A percentile compares a stretch with the other conserved stretches of the same genome.
Evolutionary conservation across 2,888 invertebrate species (phyloP).

Genomic region (Syrista parreyssii): DNA sequence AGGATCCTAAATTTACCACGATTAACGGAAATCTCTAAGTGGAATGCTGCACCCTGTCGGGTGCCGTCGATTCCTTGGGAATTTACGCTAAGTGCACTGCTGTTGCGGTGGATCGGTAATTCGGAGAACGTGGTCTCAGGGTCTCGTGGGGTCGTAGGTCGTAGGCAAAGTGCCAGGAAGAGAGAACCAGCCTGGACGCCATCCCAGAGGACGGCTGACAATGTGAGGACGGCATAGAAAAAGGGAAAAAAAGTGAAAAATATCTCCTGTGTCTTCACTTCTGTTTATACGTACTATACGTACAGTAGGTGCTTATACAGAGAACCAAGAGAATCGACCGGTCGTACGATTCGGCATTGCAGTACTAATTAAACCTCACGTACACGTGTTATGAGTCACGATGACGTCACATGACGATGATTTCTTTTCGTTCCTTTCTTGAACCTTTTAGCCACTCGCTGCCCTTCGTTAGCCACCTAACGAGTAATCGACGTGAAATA

Average conservation of each 20-base stretch:
- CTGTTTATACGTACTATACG: not conserved
- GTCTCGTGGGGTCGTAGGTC: constrained; percentile 59
- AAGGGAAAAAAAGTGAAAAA: not conserved
- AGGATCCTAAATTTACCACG: not conserved
- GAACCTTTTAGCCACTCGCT: constrained; percentile 18
- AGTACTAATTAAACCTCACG: constrained; percentile 60
- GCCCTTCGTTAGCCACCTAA: constrained; percentile 2
- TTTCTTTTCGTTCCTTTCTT: constrained; percentile 39
- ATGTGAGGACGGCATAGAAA: not conserved
- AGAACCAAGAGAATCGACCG: constrained; percentile 1
- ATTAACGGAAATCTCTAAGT: not conserved
- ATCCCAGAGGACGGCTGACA: not conserved
- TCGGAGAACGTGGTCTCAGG: constrained; percentile 60
- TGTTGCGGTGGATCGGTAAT: constrained; percentile 58
- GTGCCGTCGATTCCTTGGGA: constrained; percentile 31
- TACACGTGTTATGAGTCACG: constrained; percentile 58
- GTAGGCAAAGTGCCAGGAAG: constrained; percentile 61
- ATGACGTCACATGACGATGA: constrained; percentile 57
- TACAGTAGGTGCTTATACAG: not conserved
- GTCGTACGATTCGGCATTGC: constrained; percentile 54
- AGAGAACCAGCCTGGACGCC: constrained; percentile 14
- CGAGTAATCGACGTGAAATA: constrained; percentile 37
- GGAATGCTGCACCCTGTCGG: not conserved
- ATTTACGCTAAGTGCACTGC: constrained; percentile 58
- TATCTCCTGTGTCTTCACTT: not conserved